Evolutionary conservation across 2,888 invertebrate species (phyloP), one percentile per base, ranked within the genome.

Genomic region (Stegophylla sp.): DNA sequence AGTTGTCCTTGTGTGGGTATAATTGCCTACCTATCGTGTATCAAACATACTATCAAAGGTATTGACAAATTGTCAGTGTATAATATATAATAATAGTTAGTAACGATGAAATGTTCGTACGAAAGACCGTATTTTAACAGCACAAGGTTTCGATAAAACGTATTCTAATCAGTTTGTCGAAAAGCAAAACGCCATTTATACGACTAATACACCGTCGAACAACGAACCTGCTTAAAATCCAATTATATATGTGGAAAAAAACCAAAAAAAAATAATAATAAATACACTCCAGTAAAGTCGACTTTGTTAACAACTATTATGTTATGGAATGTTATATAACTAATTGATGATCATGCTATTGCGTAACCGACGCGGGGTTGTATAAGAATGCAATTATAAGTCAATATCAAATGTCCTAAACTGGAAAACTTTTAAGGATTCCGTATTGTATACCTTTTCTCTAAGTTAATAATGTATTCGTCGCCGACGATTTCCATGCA

Each of bases 361-460:
- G 45, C 77, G 34, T 77, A 77, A 77, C 7, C n/a, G 15, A 13
- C 43, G 13, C 20, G 10, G 64, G 64, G 67, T 77, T 59, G 67
- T 56, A 69, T 69, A 51, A 74, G 66, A 76, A 67, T 43, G 17
- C 66, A 77, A 45, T 77, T 67, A 75, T 45, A 59, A 48, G 45
- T 67, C 59, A 59, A 69, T 77, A 77, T 77, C 67, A 41, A 59
- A 67, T 77, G 20, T 77, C 77, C 45, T 59, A 28, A 41, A 69
- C 56, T 77, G 45, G 59, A 77, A 12, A 77, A 67, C 45, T 43
- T 59, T 15, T 67, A 59, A 17, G 77, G 67, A 67, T 77, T 77
- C 77, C 28, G n/a, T 67, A 69, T 67, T 67, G 45, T 56, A 56
- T 63, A 41, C 28, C 13, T 61, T 74, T 63, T 72, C 41, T 20